Conservation (phyloP, 2,888 invertebrate species). For the Cheiracanthium punctorium region DNA sequence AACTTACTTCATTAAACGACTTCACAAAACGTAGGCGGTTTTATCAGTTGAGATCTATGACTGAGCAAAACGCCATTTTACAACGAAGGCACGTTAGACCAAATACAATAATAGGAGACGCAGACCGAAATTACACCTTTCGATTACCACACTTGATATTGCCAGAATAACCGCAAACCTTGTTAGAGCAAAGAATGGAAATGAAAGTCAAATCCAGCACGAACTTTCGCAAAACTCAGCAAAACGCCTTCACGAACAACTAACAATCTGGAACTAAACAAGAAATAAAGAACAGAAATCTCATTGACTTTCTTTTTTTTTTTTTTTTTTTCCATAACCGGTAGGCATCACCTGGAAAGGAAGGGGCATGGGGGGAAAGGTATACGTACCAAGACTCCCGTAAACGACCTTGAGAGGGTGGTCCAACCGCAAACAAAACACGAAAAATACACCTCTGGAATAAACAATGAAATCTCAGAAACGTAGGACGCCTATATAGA, state of each 20-base stretch:
- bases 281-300: background rate
- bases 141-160: too few relatives aligned
- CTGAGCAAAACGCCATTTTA: too few relatives aligned
- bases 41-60: too few relatives aligned
- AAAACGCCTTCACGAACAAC: background rate
- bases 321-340: too few relatives aligned
- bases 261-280: background rate
- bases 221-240: background rate
- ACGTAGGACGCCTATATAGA: slow-evolving; percentile 9
- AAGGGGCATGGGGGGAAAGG: background rate
- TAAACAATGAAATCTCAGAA: slow-evolving; percentile 20
- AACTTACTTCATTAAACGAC: too few relatives aligned
- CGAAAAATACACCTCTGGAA: slow-evolving; percentile 4
- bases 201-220: slow-evolving; percentile 7
- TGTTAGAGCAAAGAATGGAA: background rate
- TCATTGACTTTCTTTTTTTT: too few relatives aligned
- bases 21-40: too few relatives aligned
- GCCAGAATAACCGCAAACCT: background rate
- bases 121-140: too few relatives aligned
- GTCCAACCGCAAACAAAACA: background rate
- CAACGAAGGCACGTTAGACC: too few relatives aligned
- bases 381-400: background rate
- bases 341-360: background rate
- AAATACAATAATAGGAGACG: too few relatives aligned
- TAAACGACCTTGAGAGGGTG: slow-evolving; percentile 8